Evolutionary conservation across 2,797 vertebrate species (phyloP).

Genomic region (Cirrhinus mrigala): DNA sequence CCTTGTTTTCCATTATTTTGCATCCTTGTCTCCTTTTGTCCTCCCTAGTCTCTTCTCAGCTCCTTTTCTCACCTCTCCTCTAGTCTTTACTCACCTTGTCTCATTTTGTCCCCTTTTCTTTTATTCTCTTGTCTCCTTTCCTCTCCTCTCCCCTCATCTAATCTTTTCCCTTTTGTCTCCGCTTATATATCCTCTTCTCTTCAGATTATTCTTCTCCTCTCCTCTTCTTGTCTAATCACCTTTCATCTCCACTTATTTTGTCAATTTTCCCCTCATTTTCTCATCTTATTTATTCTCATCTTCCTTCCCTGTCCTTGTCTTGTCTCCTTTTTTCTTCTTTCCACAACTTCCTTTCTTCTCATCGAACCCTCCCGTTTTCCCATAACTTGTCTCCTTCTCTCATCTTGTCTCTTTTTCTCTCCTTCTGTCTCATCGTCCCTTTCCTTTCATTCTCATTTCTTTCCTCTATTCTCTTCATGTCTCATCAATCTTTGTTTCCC

Average conservation of each 20-base stretch:
- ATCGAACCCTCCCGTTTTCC: not conserved
- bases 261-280: not conserved
- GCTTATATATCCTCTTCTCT: not conserved
- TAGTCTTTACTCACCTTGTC: not conserved
- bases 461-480: not conserved
- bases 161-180: not conserved
- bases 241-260: not conserved
- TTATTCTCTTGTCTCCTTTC: not conserved
- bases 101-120: not conserved
- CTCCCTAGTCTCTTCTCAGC: not conserved
- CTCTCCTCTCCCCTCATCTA: not conserved
- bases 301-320: not conserved
- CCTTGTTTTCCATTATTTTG: not conserved
- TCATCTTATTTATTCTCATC: no score
- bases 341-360: not conserved
- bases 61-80: not conserved
- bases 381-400: not conserved
- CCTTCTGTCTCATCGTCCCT: not conserved
- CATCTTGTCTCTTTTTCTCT: not conserved
- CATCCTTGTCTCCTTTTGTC: not conserved
- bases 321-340: not conserved
- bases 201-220: no score
- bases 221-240: no score
- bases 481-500: not conserved
- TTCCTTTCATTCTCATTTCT: not conserved